Base-by-base conservation (phyloP, 2,113 vertebrate species). In the Perognathus longimembris region DNA sequence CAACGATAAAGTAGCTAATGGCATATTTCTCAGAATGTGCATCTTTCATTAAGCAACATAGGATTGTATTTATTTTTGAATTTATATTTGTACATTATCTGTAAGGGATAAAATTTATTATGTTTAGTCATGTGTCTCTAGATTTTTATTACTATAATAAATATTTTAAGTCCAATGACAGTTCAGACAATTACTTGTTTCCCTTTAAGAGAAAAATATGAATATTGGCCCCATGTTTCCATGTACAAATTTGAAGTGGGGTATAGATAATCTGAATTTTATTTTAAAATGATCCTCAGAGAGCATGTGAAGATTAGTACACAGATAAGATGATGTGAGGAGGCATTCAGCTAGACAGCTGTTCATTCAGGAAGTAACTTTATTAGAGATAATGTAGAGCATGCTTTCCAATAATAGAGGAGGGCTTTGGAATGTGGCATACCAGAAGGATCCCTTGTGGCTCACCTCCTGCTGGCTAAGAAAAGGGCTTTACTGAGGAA, bases 121-220 rank as follows among this genome's bases (percentile, higher is more conserved):
- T 18, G 45, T 8, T 24, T 85, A 77, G 32, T 38, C n/a, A 73
- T 20, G 28, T 64, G 17, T 54, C 50, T 70, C 66, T 64, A 89
- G 28, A 86, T 94, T 84, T 71, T 88, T 75, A 78, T 69, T 75
- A 70, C 70, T 85, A n/a, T 80, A 86, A 94, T 76, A 76, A 85
- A 61, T 78, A 82, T 90, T 80, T 93, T 77, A 94, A 67, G 24
- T 85, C 67, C 20, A 88, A 28, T 69, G 64, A 1, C 9, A 85
- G 34, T 84, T 79, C 81, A 71, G 50, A 54, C 50, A 83, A 93
- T 85, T 3, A 76, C 57, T 15, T 54, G 67, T 73, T 91, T 50
- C 26, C 5, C 36, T 88, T 81, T 87, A 57, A 89, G 80, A 77
- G 17, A n/a, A 26, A 81, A 40, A 74, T 30, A 88, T 1, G 1